These are phyloP conservation scores for Caradrina clavipalpis DNA, from an alignment of 2,888 invertebrate species.

Conservation along the genomic window DNA sequence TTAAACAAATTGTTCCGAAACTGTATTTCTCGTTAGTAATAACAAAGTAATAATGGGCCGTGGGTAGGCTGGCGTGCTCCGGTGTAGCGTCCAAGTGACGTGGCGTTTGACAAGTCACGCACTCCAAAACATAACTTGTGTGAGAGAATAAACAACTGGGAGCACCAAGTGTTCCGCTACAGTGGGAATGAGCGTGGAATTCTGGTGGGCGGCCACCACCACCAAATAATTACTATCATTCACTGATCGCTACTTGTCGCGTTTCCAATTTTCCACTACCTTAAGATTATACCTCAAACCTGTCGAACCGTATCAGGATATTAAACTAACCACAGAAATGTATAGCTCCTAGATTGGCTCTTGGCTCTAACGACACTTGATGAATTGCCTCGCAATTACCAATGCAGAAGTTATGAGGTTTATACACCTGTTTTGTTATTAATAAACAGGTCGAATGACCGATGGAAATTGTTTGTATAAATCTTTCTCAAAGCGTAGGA, in stretches of 20 bases:
- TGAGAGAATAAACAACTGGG: conserved; percentile 79
- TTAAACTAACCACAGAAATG: conserved; percentile 56
- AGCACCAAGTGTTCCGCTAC: conserved; percentile 63
- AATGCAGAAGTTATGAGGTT: conserved; percentile 49
- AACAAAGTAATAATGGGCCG: conserved; percentile 64
- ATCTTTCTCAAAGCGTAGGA: conserved; percentile 42
- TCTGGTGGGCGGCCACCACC: conserved; percentile 70
- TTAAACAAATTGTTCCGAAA: conserved; percentile 32
- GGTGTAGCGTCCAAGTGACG: conserved; percentile 65
- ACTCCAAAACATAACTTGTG: conserved; percentile 74
- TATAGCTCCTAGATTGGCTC: conserved; percentile 49
- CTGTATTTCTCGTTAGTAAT: conserved; percentile 53
- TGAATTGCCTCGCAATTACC: conserved; percentile 55
- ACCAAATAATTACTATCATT: conserved; percentile 73
- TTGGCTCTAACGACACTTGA: conserved; percentile 54
- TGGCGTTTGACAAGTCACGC: conserved; percentile 81
- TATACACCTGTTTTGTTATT: conserved; percentile 48
- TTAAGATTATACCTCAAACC: conserved; percentile 57
- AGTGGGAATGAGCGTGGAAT: conserved; percentile 68
- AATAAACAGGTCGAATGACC: conserved; percentile 40
- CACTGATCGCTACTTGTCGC: conserved; percentile 68
- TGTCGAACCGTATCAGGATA: conserved; percentile 53
- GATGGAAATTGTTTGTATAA: conserved; percentile 44
- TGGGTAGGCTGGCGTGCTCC: conserved; percentile 65
- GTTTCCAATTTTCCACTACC: conserved; percentile 62